A percentile compares a stretch with the other conserved stretches of the same genome.
Conservation (phyloP, 92 coral and sea anemone species). For the Ricordea florida region DNA sequence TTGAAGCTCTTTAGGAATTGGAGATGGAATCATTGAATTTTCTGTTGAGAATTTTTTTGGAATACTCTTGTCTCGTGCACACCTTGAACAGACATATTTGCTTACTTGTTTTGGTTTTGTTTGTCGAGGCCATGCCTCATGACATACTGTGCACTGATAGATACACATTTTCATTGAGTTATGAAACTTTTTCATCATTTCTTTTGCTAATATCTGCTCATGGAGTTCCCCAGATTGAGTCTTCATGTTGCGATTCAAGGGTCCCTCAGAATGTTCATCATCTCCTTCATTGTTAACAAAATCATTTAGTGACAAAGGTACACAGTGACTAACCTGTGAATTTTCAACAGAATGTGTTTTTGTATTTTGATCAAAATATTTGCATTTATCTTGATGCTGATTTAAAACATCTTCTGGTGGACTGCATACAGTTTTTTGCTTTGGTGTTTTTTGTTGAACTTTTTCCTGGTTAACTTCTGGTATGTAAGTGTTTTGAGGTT, state of each 20-base stretch:
- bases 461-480: neutral
- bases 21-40: conserved; percentile 58
- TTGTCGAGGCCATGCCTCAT: conserved; percentile 20
- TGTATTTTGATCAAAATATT: neutral
- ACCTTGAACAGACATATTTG: conserved; percentile 37
- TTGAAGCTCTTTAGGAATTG: conserved; percentile 47
- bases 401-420: neutral
- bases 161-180: conserved; percentile 12
- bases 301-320: neutral
- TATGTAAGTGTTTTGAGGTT: too few species aligned
- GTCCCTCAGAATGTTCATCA: neutral
- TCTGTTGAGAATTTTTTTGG: conserved; percentile 53
- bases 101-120: neutral
- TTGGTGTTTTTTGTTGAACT: neutral
- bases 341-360: neutral
- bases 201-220: conserved; percentile 16
- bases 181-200: conserved; percentile 49
- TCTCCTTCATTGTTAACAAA: neutral
- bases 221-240: neutral
- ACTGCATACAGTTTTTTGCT: neutral
- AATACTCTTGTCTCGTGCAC: conserved; percentile 37
- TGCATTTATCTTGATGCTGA: neutral
- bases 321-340: neutral
- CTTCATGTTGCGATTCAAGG: neutral
- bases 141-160: conserved; percentile 22